Conservation (phyloP, 2,888 invertebrate species). For the Cosmopolites sordidus region DNA sequence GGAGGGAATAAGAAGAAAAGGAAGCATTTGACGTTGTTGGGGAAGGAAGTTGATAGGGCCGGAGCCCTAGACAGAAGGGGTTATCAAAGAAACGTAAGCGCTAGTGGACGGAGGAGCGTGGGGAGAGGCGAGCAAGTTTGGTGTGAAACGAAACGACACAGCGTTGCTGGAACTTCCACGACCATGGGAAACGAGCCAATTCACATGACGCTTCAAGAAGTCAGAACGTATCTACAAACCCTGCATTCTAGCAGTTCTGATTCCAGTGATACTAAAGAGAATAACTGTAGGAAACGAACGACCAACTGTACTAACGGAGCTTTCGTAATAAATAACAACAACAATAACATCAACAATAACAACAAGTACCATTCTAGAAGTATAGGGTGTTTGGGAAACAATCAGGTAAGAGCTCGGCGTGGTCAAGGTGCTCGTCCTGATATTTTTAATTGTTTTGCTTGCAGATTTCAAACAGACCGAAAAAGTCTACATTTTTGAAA, state of each 20-base stretch:
- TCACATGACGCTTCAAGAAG: conserved; percentile 81
- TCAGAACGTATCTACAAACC: conserved; percentile 77
- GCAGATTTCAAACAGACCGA: conserved; percentile 30
- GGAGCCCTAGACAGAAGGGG: background rate
- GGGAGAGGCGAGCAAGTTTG: conserved; percentile 23
- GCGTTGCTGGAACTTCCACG: conserved; percentile 60
- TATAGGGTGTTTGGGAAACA: conserved; percentile 9
- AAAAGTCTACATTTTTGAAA: conserved; percentile 56
- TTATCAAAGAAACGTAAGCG: conserved; percentile 1
- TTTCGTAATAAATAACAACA: conserved; percentile 37
- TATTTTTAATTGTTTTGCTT: conserved; percentile 4
- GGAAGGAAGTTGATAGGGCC: conserved; percentile 23
- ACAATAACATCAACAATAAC: conserved; percentile 34
- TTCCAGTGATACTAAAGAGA: conserved; percentile 55
- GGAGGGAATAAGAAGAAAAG: conserved; percentile 33
- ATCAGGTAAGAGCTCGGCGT: conserved; percentile 12
- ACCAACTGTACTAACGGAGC: conserved; percentile 13
- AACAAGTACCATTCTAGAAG: conserved; percentile 21
- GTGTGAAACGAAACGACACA: conserved; percentile 58
- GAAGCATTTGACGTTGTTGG: conserved; percentile 17
- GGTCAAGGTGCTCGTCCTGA: background rate
- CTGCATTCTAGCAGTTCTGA: conserved; percentile 75
- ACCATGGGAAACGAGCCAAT: conserved; percentile 66
- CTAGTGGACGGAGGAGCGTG: conserved; percentile 9
- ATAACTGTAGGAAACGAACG: conserved; percentile 36